These are phyloP conservation scores for Drosophila sucinea DNA, from an alignment of 1,140 invertebrate species.

Conservation along the genomic window DNA sequence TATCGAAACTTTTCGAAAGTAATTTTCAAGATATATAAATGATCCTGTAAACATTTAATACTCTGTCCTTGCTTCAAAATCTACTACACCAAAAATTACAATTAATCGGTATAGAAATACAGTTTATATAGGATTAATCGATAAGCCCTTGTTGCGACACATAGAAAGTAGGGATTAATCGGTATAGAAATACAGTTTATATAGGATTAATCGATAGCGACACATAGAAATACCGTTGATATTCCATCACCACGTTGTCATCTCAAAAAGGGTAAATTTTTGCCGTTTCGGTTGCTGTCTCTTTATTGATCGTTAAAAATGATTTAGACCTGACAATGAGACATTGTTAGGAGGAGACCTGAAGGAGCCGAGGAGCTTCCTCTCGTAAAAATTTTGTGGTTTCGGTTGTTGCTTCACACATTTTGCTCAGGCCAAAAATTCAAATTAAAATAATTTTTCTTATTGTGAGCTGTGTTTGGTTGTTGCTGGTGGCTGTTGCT, in stretches of 20 bases:
- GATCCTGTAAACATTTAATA: too few species aligned
- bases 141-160: too few species aligned
- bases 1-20: too few species aligned
- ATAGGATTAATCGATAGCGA: too few species aligned
- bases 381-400: slow-evolving; percentile 64
- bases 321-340: slow-evolving; percentile 78
- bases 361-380: slow-evolving; percentile 38
- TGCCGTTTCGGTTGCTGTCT: slow-evolving; percentile 30
- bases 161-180: too few species aligned
- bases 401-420: slow-evolving; percentile 33
- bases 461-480: slow-evolving; percentile 62
- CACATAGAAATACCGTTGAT: background rate
- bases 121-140: too few species aligned
- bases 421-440: background rate
- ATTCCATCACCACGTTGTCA: slow-evolving; percentile 15
- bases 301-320: slow-evolving; percentile 80
- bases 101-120: too few species aligned
- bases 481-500: slow-evolving; percentile 47
- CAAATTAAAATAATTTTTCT: slow-evolving; percentile 72
- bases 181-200: background rate
- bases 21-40: too few species aligned
- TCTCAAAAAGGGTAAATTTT: background rate
- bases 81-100: too few species aligned
- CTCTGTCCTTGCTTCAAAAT: too few species aligned
- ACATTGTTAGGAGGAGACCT: slow-evolving; percentile 62